Base-by-base conservation (phyloP, 2,113 vertebrate genomes). In the Passer montanus region DNA sequence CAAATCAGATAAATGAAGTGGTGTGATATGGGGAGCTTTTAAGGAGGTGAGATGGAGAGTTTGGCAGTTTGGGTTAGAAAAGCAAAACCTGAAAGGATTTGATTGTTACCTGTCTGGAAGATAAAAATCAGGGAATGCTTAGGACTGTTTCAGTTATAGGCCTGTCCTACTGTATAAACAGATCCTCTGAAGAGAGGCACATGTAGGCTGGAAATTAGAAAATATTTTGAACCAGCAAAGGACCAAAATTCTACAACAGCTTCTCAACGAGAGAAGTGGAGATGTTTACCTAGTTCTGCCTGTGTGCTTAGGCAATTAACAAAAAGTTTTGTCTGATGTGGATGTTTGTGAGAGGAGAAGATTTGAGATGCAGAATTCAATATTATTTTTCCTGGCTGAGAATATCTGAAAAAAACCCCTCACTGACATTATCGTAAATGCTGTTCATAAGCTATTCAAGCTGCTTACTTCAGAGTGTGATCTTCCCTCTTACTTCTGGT, bases 401-500 rank as follows among this genome's bases (percentile, higher is more conserved):
- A 90, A 63, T 62, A 89, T 15, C 31, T 91, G 72, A 30, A 0
- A 33, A 85, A 66, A 81, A 90, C 26, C 0, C 11, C 6, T 12
- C 13, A 5, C 0, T 82, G 84, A 68, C 0, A 0, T 75, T 87
- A 64, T 23, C 0, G 0, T 68, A 84, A 63, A 0, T 73, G 87
- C 60, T 79, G n/a, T 49, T 85, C 24, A 10, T 89, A 75, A 94
- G 11, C 27, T 82, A 27, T 83, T 89, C 17, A 41, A 77, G 44
- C 52, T 89, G 31, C 84, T 92, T 89, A 13, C 62, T 92, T 95
- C 80, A 87, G 56, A 82, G 31, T 15, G 8, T 66, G 56, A 87
- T 89, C 62, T 91, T 89, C 56, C 50, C 58, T 94, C 60, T 85
- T 63, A 50, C 18, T 96, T 89, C 77, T 87, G 83, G 77, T 93